These are phyloP conservation scores for Alloplasta piceator DNA, from an alignment of 2,888 invertebrate genomes.

Conservation along the genomic window DNA sequence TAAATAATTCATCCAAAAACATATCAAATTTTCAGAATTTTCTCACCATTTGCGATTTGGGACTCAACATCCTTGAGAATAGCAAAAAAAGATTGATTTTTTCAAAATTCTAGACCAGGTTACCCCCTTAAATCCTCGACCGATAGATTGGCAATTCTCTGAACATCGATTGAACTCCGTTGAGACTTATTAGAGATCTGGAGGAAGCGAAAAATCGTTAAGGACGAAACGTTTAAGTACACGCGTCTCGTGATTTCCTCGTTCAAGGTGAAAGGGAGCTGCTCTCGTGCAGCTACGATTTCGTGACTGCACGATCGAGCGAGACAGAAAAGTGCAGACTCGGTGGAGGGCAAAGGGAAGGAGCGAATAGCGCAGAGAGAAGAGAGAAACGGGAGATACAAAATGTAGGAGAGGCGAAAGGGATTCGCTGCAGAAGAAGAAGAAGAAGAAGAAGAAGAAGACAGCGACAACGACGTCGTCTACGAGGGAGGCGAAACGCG, in stretches of 20 bases:
- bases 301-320: slow-evolving; percentile 41
- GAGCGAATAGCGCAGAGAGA: neutral
- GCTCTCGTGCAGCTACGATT: slow-evolving; percentile 28
- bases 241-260: slow-evolving; percentile 38
- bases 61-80: neutral
- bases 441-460: slow-evolving; percentile 29
- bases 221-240: slow-evolving; percentile 50
- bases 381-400: neutral
- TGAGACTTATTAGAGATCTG: neutral
- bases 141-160: too few relatives aligned
- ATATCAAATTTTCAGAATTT: too few relatives aligned
- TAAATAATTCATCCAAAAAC: too few relatives aligned
- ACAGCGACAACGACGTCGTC: slow-evolving; percentile 46
- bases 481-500: slow-evolving; percentile 56
- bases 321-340: slow-evolving; percentile 21
- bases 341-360: neutral
- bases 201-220: slow-evolving; percentile 9
- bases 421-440: slow-evolving; percentile 55
- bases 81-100: neutral
- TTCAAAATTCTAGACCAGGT: too few relatives aligned
- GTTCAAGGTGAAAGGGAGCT: slow-evolving; percentile 64
- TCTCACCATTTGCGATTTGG: too few relatives aligned
- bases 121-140: too few relatives aligned
- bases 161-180: too few relatives aligned
- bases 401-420: slow-evolving; percentile 56